Evolutionary conservation across 37 sponge, comb jelly and placozoan genomes (phyloP).

Genomic region (Geodia barretti): DNA sequence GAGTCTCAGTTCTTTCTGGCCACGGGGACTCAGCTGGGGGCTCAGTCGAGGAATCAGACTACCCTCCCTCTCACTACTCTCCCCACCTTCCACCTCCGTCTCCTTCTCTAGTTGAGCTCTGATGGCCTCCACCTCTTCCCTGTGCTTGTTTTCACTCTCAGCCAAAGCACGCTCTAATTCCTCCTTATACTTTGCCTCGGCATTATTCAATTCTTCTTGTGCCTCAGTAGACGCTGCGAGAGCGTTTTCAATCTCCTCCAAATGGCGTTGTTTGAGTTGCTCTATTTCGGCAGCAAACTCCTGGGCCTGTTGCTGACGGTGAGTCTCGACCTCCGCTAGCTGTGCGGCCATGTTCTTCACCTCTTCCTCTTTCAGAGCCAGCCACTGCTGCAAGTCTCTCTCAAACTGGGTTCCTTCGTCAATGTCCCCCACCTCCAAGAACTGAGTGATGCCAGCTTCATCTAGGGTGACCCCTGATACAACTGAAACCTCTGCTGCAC

Average conservation of each 20-base stretch:
- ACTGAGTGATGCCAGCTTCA: neutral
- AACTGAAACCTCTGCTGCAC: too few relatives aligned
- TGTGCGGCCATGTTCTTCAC: neutral
- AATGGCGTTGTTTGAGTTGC: conserved; percentile 1
- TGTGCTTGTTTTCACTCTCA: neutral
- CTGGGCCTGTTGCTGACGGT: neutral
- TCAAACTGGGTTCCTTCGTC: neutral
- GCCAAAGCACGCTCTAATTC: neutral
- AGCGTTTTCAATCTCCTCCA: neutral
- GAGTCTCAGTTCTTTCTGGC: conserved; percentile 5
- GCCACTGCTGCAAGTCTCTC: neutral
- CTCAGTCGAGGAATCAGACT: neutral
- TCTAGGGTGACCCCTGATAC: neutral
- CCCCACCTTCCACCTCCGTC: neutral
- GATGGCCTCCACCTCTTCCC: neutral
- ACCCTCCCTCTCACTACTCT: conserved; percentile 5
- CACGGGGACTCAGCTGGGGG: neutral
- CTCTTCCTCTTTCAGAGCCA: neutral
- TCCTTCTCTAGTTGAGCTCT: neutral
- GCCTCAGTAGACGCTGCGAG: neutral
- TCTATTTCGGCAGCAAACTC: conserved; percentile 21
- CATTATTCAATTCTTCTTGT: neutral
- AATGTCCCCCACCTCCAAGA: neutral
- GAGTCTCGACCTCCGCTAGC: neutral
- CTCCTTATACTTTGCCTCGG: conserved; percentile 8